phyloP scores from a whole-genome alignment of 2,797 vertebrate species.

The Percopsis omiscomaycus region DNA sequence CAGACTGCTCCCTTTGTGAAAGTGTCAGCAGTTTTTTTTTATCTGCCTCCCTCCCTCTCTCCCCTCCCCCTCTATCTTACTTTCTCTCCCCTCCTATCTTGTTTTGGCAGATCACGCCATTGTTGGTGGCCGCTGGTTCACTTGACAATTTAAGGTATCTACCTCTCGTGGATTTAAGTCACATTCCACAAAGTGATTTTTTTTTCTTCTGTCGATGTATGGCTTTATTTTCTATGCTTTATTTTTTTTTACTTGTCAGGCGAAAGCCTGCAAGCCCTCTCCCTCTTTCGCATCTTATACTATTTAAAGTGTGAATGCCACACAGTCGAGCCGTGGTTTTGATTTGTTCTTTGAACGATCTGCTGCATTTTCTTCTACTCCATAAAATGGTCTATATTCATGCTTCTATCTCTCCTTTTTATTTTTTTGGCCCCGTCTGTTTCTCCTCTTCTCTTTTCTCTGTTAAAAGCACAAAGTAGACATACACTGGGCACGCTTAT shows the following conservation, averaged over 20 bases:
- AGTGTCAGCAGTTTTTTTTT: background rate
- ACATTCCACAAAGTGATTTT: conserved; percentile 38
- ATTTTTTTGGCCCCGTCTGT: conserved; percentile 5
- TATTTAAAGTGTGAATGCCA: conserved; percentile 44
- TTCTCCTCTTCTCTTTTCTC: conserved; percentile 15
- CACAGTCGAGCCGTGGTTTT: conserved; percentile 51
- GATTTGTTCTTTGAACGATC: conserved; percentile 50
- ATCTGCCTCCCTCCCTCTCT: background rate
- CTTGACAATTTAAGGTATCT: conserved; percentile 40
- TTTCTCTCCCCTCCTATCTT: background rate
- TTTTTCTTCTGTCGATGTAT: conserved; percentile 59
- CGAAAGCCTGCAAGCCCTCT: conserved; percentile 54
- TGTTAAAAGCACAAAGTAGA: conserved; percentile 45
- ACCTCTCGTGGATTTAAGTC: conserved; percentile 12
- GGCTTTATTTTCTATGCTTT: conserved; percentile 40
- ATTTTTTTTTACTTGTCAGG: conserved; percentile 59
- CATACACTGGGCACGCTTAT: conserved; percentile 63
- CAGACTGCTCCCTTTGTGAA: background rate
- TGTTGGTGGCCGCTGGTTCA: conserved; percentile 32
- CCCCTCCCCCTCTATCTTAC: background rate
- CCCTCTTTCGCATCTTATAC: conserved; percentile 32
- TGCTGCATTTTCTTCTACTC: conserved; percentile 45
- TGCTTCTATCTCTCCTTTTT: conserved; percentile 12
- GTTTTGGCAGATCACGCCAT: conserved; percentile 5
- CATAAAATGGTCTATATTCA: conserved; percentile 26